Evolutionary conservation across 2,888 invertebrate species (phyloP), one percentile per base, ranked within the genome.

Genomic region (Tridacna crocea): DNA sequence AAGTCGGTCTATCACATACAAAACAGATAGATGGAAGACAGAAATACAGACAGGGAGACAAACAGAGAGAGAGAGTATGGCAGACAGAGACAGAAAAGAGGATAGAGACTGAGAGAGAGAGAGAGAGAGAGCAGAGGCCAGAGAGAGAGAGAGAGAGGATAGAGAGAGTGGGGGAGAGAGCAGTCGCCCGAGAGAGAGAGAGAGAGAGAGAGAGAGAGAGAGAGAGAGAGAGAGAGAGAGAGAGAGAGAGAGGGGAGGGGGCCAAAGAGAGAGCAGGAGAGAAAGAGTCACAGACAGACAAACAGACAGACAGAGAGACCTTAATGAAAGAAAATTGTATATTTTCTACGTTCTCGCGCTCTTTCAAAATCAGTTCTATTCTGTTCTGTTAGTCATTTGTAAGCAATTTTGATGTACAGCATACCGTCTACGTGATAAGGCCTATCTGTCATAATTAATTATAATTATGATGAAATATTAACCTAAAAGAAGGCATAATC

Each of bases 221-320:
- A 63, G 24, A 70, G 72, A 36, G 8, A 36, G 36, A 36, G 3
- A 36, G 36, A 36, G 3, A 36, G 8, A 72, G 79, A 77, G 73
- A 72, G 66, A 78, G 75, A 74, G 51, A 72, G n/a, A 63, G 55
- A 55, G 13, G 17, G 55, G 72, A 72, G 72, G 8, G 19, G 8
- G 36, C 2, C 3, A 36, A 8, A 36, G 36, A 36, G 36, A 36
- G 63, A 63, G 63, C 3, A 13, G 12, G 22, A 63, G 63, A 63
- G 63, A 19, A 2, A 63, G 22, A 22, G 8, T 3, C 3, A 22
- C 19, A 63, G 24, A 63, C 63, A 63, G 63, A 22, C 24, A 19
- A 13, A 24, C 19, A 19, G 19, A 63, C 19, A 63, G 63, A 63
- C 17, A 58, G 58, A n/a, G 4, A 36, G 36, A 36, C 36, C 2